phyloP scores from a whole-genome alignment of 92 coral and sea anemone species.

The Scolanthus callimorphus region DNA sequence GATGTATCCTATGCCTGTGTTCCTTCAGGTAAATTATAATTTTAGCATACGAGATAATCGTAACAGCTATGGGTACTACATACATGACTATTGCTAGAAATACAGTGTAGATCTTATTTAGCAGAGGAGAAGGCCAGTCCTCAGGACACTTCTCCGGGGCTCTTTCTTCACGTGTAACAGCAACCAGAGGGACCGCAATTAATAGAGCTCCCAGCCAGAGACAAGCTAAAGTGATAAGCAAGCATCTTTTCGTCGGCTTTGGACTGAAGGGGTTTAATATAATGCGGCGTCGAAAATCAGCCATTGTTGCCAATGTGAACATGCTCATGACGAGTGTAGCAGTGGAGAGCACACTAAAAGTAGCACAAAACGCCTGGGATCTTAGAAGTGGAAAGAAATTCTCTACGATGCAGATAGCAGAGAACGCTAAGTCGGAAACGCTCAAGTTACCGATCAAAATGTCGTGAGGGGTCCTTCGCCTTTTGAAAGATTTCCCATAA shows the following conservation, averaged over 20 bases:
- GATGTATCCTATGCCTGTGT: background rate
- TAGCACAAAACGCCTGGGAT: background rate
- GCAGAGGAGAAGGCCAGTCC: conserved; percentile 4
- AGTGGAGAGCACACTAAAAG: background rate
- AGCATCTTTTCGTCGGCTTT: background rate
- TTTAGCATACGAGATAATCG: background rate
- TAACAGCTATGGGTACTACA: background rate
- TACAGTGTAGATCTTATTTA: conserved; percentile 1
- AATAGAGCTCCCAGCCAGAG: conserved; percentile 6
- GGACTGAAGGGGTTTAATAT: conserved; percentile 3
- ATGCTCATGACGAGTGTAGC: background rate
- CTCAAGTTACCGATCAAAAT: background rate
- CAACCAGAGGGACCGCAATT: background rate
- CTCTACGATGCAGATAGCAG: background rate
- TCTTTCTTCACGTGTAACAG: background rate
- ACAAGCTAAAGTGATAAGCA: background rate
- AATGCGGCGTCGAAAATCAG: background rate
- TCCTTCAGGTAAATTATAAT: background rate
- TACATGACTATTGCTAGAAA: background rate
- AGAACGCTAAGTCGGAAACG: background rate
- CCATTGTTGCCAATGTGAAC: conserved; percentile 3
- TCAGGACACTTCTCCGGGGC: background rate
- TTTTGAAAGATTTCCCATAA: background rate
- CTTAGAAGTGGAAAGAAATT: background rate
- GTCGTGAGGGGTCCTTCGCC: background rate